Evolutionary conservation across 2,113 vertebrate genomes (phyloP), one percentile per base, ranked within the genome.

Genomic region (Leuciscus idus): DNA sequence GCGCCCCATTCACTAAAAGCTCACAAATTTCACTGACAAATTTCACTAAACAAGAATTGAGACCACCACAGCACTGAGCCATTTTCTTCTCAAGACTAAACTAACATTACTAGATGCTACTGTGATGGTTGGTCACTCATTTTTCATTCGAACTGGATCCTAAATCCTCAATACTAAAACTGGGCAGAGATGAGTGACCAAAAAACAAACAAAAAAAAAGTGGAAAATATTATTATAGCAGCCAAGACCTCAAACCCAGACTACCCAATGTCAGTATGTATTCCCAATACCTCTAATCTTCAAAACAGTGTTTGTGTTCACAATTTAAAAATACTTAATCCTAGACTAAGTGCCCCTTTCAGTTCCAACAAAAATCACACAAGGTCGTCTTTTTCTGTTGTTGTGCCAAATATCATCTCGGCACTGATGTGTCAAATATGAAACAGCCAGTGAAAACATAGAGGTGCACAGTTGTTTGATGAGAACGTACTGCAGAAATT

Each of bases 291-390:
- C 23, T 36, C 21, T 43, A 3, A n/a, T 19, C 26, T 21, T 52
- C 76, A 81, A 28, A 62, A 81, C 57, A 62, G 26, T 59, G 52
- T 59, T 13, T 66, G 26, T 74, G 46, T 64, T 21, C n/a, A 81
- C 15, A 48, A 48, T 28, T 62, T 80, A 12, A 21, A 64, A 64
- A 48, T 30, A 28, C 9, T 64, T 1, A 43, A 48, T 48, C 9
- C 39, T 6, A 39, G 36, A 81, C 23, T 6, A 81, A 64, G 79
- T 66, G 59, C n/a, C 59, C 59, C 55, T 57, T 57, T 57, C 55
- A 57, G 55, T 57, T 23, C 7, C 55, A 61, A 26, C 57, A 80
- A 33, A 70, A 70, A 43, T 23, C 36, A 21, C 10, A 33, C 30
- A 39, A 4, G 10, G 50, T 17, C 21, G 19, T 57, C 6, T 57